Base-by-base conservation (phyloP, 2,888 invertebrate species). In the Drosophila siamana region DNA sequence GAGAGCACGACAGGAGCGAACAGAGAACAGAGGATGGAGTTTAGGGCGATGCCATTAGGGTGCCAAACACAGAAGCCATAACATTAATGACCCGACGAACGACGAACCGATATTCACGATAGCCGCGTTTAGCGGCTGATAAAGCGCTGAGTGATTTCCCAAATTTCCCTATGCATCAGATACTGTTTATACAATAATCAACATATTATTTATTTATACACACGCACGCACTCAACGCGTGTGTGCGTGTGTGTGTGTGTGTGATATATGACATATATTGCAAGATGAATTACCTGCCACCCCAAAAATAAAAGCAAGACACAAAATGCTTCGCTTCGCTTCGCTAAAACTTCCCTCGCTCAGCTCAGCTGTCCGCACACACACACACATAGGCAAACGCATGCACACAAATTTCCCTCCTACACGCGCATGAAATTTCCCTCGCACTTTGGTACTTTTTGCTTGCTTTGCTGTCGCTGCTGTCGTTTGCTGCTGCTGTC, bases 251-350 rank as follows among this genome's bases (percentile, higher is more conserved):
- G 54, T 26, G 52, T 26, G 44, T 24, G 44, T 9, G 47, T 41
- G 44, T 78, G 55, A 76, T 78, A 54, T 78, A 76, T 66, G 74
- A 67, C 74, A 67, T 74, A 78, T 78, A 76, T 74, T 50, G 59
- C 60, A 62, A 82, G 82, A 85, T 74, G 80, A 69, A 81, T 81
- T 74, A 71, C 84, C 65, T 69, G 74, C 71, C 80, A 81, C 81
- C 86, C 86, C 86, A 68, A 86, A 83, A 76, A 78, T 76, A 80
- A 78, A 64, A 55, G 51, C 43, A 59, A 57, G 9, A n/a, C 40
- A 33, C 41, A 26, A 40, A 62, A 74, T 48, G 50, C 22, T 51
- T 40, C 38, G 61, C 68, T 56, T 48, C 44, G 54, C 41, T 40
- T 36, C 36, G 26, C 47, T 54, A 28, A 69, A 78, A 78, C 75